Conservation (phyloP, 2,797 vertebrate genomes). For the Octomys mimax region DNA sequence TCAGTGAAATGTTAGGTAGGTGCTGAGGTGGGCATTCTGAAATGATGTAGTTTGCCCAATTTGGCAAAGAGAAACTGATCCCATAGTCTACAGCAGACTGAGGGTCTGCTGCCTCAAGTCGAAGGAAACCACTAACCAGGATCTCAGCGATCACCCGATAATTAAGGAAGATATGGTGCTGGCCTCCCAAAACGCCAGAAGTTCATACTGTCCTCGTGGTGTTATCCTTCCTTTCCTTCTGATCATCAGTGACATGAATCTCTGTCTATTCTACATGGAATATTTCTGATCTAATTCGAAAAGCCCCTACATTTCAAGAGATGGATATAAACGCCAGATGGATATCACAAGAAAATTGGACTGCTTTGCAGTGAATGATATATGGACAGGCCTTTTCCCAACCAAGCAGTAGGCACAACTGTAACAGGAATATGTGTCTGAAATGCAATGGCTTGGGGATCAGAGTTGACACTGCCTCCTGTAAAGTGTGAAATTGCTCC, state of each 20-base stretch:
- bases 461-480: constrained; percentile 28
- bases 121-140: not conserved
- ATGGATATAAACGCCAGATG: constrained; percentile 68
- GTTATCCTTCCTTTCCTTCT: not conserved
- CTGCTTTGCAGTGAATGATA: constrained; percentile 51
- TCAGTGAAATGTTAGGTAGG: not conserved
- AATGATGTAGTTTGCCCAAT: not conserved
- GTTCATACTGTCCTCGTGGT: no score
- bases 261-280: constrained; percentile 25
- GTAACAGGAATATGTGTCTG: constrained; percentile 43
- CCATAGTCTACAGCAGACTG: not conserved
- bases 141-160: not conserved
- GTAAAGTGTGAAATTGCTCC: constrained; percentile 53
- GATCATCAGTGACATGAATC: not conserved
- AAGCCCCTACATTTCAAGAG: constrained; percentile 63
- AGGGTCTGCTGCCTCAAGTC: not conserved
- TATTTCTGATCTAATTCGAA: constrained; percentile 67
- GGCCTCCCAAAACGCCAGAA: not conserved
- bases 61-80: not conserved
- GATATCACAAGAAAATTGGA: constrained; percentile 63
- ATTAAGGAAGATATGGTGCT: not conserved
- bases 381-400: constrained; percentile 48
- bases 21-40: not conserved
- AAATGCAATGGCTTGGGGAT: constrained; percentile 64
- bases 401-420: constrained; percentile 43